Percentiles rank a stretch among this genome's conserved stretches.
These are phyloP conservation scores for Trachops cirrhosus DNA, from an alignment of 2,797 vertebrate genomes.

Conservation along the genomic window DNA sequence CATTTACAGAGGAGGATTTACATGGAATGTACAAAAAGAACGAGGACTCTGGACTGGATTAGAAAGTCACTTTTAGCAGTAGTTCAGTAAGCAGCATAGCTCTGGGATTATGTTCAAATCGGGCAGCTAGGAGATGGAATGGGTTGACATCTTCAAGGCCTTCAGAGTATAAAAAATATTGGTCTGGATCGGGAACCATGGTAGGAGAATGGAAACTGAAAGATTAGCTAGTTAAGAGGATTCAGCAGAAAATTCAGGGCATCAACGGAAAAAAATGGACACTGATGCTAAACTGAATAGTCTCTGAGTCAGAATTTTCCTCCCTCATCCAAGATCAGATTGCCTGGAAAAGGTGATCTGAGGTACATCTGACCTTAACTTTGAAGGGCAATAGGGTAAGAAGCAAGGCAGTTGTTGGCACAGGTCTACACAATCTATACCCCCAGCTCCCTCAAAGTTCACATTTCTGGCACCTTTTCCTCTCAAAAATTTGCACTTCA, in stretches of 20 bases:
- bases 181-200: not conserved
- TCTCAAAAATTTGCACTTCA: conserved; percentile 27
- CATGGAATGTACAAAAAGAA: not conserved
- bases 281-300: not conserved
- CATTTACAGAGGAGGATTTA: not conserved
- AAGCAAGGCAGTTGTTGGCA: not conserved
- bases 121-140: not conserved
- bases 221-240: not conserved
- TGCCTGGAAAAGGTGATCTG: not conserved
- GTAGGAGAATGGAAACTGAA: not conserved
- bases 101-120: not conserved
- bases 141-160: not conserved
- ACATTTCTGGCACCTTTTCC: not conserved
- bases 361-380: not conserved
- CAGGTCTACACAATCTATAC: not conserved
- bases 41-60: not conserved
- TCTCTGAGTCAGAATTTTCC: not conserved
- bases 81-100: not conserved
- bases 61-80: not conserved
- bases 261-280: not conserved
- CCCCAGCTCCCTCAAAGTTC: not conserved
- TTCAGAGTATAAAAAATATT: not conserved
- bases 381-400: not conserved
- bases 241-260: not conserved
- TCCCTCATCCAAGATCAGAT: not conserved